Evolutionary conservation across 2,797 vertebrate genomes (phyloP), one percentile per base, ranked within the genome.

Genomic region (Tadarida brasiliensis): DNA sequence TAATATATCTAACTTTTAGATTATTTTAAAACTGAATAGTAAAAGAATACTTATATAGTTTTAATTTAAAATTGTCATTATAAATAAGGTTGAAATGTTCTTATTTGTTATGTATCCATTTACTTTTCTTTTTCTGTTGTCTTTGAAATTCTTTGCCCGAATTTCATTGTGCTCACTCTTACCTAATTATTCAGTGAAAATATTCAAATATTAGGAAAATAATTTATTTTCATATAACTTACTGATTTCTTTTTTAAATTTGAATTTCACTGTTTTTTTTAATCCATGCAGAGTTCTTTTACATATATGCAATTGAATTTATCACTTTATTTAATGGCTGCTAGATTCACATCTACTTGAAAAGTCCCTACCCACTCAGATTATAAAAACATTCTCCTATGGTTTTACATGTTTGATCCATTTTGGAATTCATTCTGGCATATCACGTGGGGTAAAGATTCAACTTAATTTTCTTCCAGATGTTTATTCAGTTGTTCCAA

Each of bases 11-110:
- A 90, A 68, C 20, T 84, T 81, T 80, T 49, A 76, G 51, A n/a
- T 78, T 94, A 81, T 96, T 85, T 91, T 81, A 71, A 80, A 81
- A 87, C 11, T 67, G n/a, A 85, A 90, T 95, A 10, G 9, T 26
- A 51, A 92, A 81, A 89, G 17, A 19, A 85, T 54, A 7, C 5
- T 20, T 59, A 51, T 35, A 10, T 49, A 89, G 10, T n/a, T 88
- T 83, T 81, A 78, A 76, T n/a, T 56, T 54, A 85, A 88, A 39
- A 68, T 81, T 77, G 39, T 59, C 35, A 57, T 78, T 83, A 28
- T 71, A 91, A 83, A 61, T 65, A 86, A 85, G 3, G 1, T 56
- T 91, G 26, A 70, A 91, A 82, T 73, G 6, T 61, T 90, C 71
- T 65, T 15, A 54, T 28, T 59, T 76, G 19, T 35, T 67, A 33